Evolutionary conservation across 2,113 vertebrate genomes (phyloP).

Genomic region (Canis aureus): DNA sequence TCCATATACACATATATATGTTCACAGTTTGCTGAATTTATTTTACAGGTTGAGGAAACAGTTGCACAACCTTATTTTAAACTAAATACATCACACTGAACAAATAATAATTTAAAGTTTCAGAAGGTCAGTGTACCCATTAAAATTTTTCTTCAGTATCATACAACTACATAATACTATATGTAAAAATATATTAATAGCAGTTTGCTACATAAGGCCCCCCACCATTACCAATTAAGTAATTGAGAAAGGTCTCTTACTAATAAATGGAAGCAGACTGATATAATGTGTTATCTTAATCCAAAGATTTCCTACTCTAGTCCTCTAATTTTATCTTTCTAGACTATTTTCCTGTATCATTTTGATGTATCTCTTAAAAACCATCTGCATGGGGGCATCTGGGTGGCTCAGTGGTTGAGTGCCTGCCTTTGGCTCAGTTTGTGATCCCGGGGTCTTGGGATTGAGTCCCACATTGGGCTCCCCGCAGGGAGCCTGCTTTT

Average conservation of each 20-base stretch:
- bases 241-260: neutral
- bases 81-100: neutral
- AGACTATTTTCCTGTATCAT: neutral
- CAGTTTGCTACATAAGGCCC: neutral
- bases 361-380: neutral
- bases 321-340: neutral
- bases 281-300: neutral
- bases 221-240: neutral
- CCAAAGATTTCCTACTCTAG: neutral
- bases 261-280: neutral
- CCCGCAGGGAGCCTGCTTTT: too few species aligned
- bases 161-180: neutral
- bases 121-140: neutral
- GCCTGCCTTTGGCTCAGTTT: too few species aligned
- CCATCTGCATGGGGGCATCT: neutral
- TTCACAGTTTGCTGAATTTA: neutral
- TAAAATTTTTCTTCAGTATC: neutral
- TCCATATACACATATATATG: neutral
- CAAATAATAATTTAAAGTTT: neutral
- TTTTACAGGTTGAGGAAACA: slow-evolving; percentile 4
- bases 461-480: too few species aligned
- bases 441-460: too few species aligned
- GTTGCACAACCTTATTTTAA: neutral
- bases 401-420: too few species aligned
- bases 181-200: neutral